Evolutionary conservation across 1,140 invertebrate genomes (phyloP).

Genomic region (Teleopsis dalmanni): DNA sequence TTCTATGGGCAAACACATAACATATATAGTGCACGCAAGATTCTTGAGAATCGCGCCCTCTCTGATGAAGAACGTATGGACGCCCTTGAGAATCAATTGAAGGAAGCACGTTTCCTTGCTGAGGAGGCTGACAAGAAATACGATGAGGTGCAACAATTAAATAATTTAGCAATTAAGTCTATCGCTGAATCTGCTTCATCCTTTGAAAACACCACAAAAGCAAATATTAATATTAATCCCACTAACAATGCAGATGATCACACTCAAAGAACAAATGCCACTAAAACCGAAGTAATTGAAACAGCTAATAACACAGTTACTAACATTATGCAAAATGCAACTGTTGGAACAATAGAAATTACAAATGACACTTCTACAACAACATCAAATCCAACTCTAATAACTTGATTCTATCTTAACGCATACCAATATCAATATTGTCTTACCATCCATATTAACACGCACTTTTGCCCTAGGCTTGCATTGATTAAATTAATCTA

Average conservation of each 20-base stretch:
- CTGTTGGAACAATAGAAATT: too few species aligned
- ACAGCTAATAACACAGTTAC: too few species aligned
- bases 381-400: not conserved
- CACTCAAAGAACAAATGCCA: not conserved
- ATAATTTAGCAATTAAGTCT: slow-evolving; percentile 30
- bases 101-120: slow-evolving; percentile 98
- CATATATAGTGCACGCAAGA: slow-evolving; percentile 87
- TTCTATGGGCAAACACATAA: slow-evolving; percentile 37
- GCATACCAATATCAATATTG: too few species aligned
- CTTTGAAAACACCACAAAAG: slow-evolving; percentile 9
- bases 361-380: not conserved
- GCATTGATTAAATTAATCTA: too few species aligned
- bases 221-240: slow-evolving; percentile 8
- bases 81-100: slow-evolving; percentile 96
- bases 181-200: slow-evolving; percentile 24
- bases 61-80: slow-evolving; percentile 99
- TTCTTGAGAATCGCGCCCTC: slow-evolving; percentile 98
- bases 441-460: too few species aligned
- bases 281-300: not conserved
- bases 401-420: slow-evolving; percentile 10
- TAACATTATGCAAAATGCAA: too few species aligned
- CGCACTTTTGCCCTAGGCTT: too few species aligned
- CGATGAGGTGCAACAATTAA: slow-evolving; percentile 84
- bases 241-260: not conserved
- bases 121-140: slow-evolving; percentile 99